phyloP scores from a whole-genome alignment of 1,140 invertebrate genomes.

The Acyrthosiphon pisum region DNA sequence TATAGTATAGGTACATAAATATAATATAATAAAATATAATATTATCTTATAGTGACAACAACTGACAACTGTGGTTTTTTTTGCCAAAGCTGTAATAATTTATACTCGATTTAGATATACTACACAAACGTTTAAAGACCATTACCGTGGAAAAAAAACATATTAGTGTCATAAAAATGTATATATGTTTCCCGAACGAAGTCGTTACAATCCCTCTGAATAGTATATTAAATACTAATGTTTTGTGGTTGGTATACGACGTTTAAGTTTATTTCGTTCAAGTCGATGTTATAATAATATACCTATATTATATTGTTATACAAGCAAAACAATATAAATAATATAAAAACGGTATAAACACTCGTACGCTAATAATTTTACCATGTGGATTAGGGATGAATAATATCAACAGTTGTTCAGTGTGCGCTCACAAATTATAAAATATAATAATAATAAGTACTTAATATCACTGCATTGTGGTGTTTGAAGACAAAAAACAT shows the following conservation, averaged over 20 bases:
- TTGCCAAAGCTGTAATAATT: background rate
- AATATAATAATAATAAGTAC: no score
- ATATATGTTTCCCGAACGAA: background rate
- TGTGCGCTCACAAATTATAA: no score
- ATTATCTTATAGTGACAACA: background rate
- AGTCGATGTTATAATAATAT: background rate
- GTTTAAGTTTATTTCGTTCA: background rate
- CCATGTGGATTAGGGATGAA: background rate
- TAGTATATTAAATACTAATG: slow-evolving; percentile 28
- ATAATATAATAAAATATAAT: background rate
- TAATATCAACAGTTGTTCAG: no score
- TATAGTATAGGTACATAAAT: background rate
- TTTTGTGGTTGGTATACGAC: no score
- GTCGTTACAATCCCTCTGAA: background rate
- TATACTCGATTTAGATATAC: background rate
- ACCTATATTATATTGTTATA: no score
- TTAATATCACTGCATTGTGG: background rate
- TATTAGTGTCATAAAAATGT: background rate
- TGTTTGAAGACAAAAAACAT: background rate
- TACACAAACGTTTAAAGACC: background rate
- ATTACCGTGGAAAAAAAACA: background rate
- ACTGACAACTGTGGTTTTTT: background rate
- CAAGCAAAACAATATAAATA: background rate
- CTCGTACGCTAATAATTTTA: background rate
- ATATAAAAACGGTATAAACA: background rate